These are phyloP conservation scores for Microtus oregoni DNA, from an alignment of 2,113 vertebrate species.

Conservation along the genomic window DNA sequence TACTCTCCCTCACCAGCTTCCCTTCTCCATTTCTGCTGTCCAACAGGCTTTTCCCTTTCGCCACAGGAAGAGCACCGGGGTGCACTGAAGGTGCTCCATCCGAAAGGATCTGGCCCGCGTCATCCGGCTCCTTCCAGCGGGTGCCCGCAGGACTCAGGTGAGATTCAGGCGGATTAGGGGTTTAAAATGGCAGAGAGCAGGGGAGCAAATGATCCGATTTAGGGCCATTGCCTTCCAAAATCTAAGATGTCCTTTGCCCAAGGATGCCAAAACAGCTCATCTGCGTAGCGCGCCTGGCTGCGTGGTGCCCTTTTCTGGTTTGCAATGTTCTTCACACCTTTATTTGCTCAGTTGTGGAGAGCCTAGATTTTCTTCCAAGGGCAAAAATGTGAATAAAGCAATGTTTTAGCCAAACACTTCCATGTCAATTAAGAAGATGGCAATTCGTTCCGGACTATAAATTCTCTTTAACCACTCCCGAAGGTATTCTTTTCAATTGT, in stretches of 20 bases:
- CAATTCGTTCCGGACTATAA: constrained; percentile 79
- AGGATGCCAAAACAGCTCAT: neutral
- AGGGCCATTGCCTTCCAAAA: neutral
- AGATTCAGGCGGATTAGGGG: neutral
- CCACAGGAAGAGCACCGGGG: neutral
- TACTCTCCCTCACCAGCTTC: neutral
- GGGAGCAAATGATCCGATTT: neutral
- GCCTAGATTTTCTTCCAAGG: constrained; percentile 73
- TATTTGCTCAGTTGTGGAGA: constrained; percentile 30
- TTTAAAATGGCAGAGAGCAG: neutral
- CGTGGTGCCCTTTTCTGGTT: constrained; percentile 32
- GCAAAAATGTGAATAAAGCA: constrained; percentile 78
- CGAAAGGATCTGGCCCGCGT: neutral
- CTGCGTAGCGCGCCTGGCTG: neutral
- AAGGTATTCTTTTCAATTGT: constrained; percentile 65
- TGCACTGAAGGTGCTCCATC: neutral
- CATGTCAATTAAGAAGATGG: constrained; percentile 76
- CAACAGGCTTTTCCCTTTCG: neutral
- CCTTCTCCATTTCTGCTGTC: neutral
- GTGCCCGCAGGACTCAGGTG: constrained; percentile 58
- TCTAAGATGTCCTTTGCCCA: neutral
- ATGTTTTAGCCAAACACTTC: constrained; percentile 79
- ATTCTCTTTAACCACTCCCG: constrained; percentile 75
- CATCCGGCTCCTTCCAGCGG: constrained; percentile 31
- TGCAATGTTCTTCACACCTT: constrained; percentile 53